Base-by-base conservation (phyloP, 2,888 invertebrate species). In the Dione juno region DNA sequence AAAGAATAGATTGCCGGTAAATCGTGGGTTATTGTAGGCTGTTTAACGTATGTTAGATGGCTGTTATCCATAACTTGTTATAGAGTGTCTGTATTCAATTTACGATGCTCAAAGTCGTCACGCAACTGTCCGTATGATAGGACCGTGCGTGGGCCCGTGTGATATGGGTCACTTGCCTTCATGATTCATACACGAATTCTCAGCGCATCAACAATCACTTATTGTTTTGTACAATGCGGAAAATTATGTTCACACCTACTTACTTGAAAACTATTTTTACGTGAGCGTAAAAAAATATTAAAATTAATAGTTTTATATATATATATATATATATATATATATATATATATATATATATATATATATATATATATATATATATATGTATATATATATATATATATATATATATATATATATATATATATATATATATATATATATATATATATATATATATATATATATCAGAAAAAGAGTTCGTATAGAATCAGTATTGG, bases 1-100 rank as follows among this genome's bases (percentile, higher is more conserved):
- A 91, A 88, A 88, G 87, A 89, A 89, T 87, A 92, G 91, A 92
- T 93, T 90, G 92, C 88, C 92, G 90, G 91, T 91, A 91, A 92
- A 92, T 92, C 85, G 88, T 84, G 76, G 86, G 84, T 85, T 87
- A 91, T 92, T 93, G 91, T 92, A 86, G 84, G 78, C 84, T 87
- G 86, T 91, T 90, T 89, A 88, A 90, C 89, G 82, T 86, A 79
- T 83, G 87, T 90, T 87, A 83, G 85, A 87, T 86, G 88, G 86
- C 84, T 78, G 77, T 76, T 84, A 80, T 82, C 80, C 82, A 81
- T 81, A 77, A 81, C 81, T 84, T 81, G 82, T 84, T 84, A 83
- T 82, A 87, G 78, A 85, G 85, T 84, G 84, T 84, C 79, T 80
- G 84, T 85, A 87, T 91, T 90, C 88, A 92, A 92, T 90, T 89